Evolutionary conservation across 2,797 vertebrate species (phyloP).

Genomic region (Halcyon chelicuti): DNA sequence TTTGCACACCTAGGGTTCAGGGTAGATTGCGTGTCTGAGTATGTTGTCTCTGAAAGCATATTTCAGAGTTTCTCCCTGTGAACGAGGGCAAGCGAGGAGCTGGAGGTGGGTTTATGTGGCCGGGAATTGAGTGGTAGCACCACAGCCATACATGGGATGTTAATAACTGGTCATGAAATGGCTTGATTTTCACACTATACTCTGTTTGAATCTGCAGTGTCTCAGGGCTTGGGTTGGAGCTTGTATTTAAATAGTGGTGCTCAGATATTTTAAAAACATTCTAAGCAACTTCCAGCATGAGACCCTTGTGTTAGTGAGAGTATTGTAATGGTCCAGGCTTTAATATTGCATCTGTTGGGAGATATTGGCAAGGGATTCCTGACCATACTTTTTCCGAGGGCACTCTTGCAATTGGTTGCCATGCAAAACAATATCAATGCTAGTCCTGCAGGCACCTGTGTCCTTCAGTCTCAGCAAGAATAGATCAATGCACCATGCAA

Average conservation of each 20-base stretch:
- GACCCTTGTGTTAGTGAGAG: neutral
- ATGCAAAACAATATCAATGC: neutral
- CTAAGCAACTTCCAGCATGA: neutral
- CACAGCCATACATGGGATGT: neutral
- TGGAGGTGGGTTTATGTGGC: neutral
- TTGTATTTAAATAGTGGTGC: neutral
- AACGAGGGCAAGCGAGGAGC: neutral
- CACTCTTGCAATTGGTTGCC: neutral
- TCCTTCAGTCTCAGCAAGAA: constrained; percentile 2
- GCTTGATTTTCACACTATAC: neutral
- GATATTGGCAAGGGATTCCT: neutral
- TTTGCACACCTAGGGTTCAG: neutral
- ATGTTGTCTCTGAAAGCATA: neutral
- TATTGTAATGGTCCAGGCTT: neutral
- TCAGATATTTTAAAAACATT: neutral
- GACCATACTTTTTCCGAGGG: neutral
- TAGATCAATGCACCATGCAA: neutral
- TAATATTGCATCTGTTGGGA: neutral
- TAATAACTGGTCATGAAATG: neutral
- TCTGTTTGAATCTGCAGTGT: neutral
- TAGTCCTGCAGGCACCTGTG: neutral
- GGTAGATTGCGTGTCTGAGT: neutral
- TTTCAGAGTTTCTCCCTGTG: neutral
- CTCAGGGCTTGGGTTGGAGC: neutral
- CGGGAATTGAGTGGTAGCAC: neutral